Evolutionary conservation across 2,888 invertebrate genomes (phyloP), one percentile per base, ranked within the genome.

Genomic region (Sericinus montela): DNA sequence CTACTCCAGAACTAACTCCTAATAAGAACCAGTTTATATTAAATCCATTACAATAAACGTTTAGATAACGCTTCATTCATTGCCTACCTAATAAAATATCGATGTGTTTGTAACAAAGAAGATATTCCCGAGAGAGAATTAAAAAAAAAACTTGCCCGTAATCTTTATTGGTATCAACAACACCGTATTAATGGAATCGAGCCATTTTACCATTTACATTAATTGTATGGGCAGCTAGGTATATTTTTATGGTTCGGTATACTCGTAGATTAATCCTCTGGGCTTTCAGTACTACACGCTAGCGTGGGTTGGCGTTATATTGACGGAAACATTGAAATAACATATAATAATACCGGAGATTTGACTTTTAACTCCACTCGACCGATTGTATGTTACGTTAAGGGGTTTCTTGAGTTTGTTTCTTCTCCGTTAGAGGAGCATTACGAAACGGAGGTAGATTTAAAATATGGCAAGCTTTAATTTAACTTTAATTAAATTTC

Each of bases 261-360:
- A 63, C 74, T 69, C 60, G 60, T n/a, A n/a, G n/a, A n/a, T n/a
- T 84, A 82, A 85, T 82, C 84, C 80, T 65, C 55, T 59, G 69
- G 74, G 65, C 69, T 69, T 70, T 69, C 67, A 61, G 57, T 63
- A 60, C 62, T 69, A 73, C 84, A 83, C 80, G 83, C 71, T 73
- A 73, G 47, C 48, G 51, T 40, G 48, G 48, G 43, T 49, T 45
- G 37, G 8, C 8, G 7, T 5, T 1, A 5, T 6, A 25, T 5
- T 25, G 25, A 25, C 8, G 25, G 25, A 25, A 25, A 8, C 25
- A 1, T 25, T 25, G 25, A 5, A 1, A 8, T 5, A 25, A 25
- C 25, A 23, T n/a, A n/a, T 19, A 19, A 6, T 8, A 25, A 8
- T 25, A 25, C 7, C 3, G 25, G 25, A 25, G 25, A 5, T 25